Evolutionary conservation across 2,888 invertebrate species (phyloP).

Genomic region (Netelia virgata): DNA sequence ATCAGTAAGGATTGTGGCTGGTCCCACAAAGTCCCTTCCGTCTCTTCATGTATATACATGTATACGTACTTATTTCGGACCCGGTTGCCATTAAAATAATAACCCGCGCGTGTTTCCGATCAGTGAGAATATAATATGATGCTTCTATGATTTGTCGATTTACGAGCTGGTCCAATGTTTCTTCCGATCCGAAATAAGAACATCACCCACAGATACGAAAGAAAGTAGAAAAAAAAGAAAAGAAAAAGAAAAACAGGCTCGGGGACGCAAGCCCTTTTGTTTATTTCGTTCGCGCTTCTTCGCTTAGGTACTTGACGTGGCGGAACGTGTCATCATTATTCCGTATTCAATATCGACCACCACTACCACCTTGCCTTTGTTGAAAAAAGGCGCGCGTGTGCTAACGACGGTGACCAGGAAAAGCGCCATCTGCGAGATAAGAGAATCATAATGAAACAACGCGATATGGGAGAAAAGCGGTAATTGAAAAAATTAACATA

Average conservation of each 20-base stretch:
- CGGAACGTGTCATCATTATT: neutral
- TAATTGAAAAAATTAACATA: neutral
- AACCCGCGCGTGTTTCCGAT: slow-evolving; percentile 70
- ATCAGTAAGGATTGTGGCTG: neutral
- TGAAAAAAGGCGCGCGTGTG: neutral
- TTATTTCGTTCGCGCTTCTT: neutral
- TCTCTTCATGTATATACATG: slow-evolving; percentile 31
- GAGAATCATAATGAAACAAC: slow-evolving; percentile 33
- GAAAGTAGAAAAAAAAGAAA: neutral
- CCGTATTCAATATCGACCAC: neutral
- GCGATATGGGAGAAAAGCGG: neutral
- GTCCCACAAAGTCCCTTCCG: slow-evolving; percentile 39
- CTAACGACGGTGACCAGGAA: neutral
- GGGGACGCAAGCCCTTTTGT: too few relatives aligned
- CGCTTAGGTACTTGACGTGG: neutral
- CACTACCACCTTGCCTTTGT: neutral
- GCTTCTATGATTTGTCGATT: slow-evolving; percentile 5
- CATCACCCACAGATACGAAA: neutral
- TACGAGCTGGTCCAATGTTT: neutral
- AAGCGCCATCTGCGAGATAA: slow-evolving; percentile 43
- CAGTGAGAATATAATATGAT: neutral
- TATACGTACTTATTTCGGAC: slow-evolving; percentile 34
- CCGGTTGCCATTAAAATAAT: slow-evolving; percentile 65
- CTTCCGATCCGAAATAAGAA: neutral
- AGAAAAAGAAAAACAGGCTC: neutral